These are phyloP conservation scores for Tribolium freemani DNA, from an alignment of 2,888 invertebrate genomes.

Conservation along the genomic window DNA sequence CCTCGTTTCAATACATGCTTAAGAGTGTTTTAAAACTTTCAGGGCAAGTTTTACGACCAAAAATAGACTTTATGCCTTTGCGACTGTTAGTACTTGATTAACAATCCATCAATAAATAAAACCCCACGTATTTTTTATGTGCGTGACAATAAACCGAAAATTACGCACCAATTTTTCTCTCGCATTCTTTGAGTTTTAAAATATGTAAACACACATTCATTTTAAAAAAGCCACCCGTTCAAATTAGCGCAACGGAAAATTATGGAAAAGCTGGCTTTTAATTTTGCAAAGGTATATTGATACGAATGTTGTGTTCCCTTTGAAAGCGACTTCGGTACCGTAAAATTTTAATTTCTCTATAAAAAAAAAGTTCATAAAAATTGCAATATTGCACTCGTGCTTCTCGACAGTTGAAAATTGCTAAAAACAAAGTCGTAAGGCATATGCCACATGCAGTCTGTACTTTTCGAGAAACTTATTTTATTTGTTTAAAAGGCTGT, in stretches of 20 bases:
- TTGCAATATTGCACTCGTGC: not conserved
- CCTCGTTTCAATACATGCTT: not conserved
- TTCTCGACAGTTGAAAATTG: not conserved
- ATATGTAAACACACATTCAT: not conserved
- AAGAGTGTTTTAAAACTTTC: not conserved
- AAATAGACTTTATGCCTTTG: not conserved
- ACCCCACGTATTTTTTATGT: not conserved
- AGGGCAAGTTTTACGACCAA: not conserved
- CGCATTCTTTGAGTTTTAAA: not conserved
- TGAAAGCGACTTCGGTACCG: not conserved
- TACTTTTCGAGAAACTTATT: not conserved
- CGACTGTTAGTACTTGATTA: not conserved
- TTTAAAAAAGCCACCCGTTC: not conserved
- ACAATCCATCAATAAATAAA: not conserved
- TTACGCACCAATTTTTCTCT: not conserved
- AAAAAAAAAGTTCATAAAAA: not conserved
- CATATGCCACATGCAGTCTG: not conserved
- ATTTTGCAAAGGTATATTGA: not conserved
- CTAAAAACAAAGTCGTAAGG: not conserved
- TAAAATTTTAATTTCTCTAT: not conserved
- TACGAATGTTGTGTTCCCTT: not conserved
- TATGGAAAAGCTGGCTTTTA: not conserved
- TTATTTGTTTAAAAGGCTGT: too few species aligned
- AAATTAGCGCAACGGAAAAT: not conserved
- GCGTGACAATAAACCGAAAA: not conserved